phyloP scores from a whole-genome alignment of 2,797 vertebrate species.

The Geotrypetes seraphini region DNA sequence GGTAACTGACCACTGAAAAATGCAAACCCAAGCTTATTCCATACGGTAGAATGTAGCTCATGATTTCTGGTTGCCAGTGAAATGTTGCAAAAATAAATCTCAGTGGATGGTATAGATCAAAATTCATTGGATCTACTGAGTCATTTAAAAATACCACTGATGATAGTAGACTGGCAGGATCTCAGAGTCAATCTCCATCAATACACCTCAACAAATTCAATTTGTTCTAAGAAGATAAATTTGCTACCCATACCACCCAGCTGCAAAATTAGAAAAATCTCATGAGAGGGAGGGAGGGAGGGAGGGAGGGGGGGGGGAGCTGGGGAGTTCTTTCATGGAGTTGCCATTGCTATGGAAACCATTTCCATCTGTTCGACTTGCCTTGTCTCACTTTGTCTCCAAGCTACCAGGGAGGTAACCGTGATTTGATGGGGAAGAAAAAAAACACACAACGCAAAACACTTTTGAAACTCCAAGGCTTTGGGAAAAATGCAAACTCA shows the following conservation, averaged over 20 bases:
- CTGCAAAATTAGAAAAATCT: constrained; percentile 13
- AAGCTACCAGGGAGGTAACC: constrained; percentile 11
- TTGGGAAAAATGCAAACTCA: neutral
- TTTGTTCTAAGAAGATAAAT: constrained; percentile 5
- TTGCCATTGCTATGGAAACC: constrained; percentile 34
- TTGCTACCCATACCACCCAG: constrained; percentile 9
- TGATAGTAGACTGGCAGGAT: too few species aligned
- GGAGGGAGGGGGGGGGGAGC: neutral
- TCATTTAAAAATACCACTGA: too few species aligned
- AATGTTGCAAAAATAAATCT: too few species aligned
- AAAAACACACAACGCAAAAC: neutral
- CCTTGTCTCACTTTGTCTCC: constrained; percentile 7
- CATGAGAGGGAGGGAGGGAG: constrained; percentile 11
- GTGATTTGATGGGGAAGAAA: constrained; percentile 5
- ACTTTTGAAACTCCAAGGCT: neutral
- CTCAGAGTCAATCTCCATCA: neutral
- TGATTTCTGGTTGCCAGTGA: too few species aligned
- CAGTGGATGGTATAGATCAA: too few species aligned
- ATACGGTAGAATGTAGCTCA: too few species aligned
- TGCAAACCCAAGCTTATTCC: too few species aligned
- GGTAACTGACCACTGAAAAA: too few species aligned
- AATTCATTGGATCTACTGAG: too few species aligned
- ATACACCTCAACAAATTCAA: constrained; percentile 1
- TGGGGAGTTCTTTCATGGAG: neutral
- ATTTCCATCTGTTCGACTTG: constrained; percentile 7